Conservation (phyloP, 2,113 vertebrate genomes). For the Suricata suricatta region DNA sequence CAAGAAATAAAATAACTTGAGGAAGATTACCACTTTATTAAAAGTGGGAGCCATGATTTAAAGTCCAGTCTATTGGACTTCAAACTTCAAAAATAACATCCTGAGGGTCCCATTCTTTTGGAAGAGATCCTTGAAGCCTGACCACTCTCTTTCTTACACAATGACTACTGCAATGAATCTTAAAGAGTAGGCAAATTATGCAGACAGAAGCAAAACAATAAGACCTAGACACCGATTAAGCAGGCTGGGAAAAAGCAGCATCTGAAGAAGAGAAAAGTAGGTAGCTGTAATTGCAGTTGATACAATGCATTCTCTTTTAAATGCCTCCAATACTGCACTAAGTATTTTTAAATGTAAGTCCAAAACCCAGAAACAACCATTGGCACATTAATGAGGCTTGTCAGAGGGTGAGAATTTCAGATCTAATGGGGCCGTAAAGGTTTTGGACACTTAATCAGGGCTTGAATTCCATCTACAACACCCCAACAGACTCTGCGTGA, state of each 20-base stretch:
- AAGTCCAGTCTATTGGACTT: background rate
- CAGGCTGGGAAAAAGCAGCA: background rate
- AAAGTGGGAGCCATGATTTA: background rate
- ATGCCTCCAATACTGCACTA: background rate
- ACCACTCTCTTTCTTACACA: background rate
- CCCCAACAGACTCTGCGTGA: background rate
- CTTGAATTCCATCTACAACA: background rate
- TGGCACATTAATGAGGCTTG: background rate
- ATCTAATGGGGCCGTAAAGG: background rate
- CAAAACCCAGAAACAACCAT: background rate
- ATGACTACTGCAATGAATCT: background rate
- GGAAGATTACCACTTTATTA: background rate
- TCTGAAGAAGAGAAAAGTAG: background rate
- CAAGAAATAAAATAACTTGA: constrained; percentile 17
- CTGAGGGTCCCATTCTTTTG: background rate
- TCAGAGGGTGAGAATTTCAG: background rate
- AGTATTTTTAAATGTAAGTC: background rate
- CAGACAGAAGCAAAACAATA: background rate
- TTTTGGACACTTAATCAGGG: background rate
- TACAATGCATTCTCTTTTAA: background rate
- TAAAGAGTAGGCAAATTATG: background rate
- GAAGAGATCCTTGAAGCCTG: background rate
- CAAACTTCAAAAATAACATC: background rate
- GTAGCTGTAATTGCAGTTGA: background rate
- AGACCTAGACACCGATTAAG: background rate